Conservation (phyloP, 2,113 vertebrate species). For the Abramis brama region DNA sequence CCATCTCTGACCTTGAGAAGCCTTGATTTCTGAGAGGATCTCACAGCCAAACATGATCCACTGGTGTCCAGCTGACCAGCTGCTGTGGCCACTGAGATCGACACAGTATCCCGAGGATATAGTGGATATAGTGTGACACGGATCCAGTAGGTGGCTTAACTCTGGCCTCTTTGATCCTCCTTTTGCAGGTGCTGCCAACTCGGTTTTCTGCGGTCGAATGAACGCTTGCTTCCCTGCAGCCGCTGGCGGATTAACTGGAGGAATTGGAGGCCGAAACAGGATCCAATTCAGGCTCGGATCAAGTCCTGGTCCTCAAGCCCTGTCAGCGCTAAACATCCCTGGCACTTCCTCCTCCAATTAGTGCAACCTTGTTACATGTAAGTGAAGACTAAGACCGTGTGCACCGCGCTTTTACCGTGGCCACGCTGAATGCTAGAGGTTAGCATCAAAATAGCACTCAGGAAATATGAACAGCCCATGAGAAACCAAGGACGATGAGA, state of each 20-base stretch:
- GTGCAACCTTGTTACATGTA: constrained; percentile 73
- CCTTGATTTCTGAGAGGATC: constrained; percentile 10
- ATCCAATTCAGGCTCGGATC: constrained; percentile 67
- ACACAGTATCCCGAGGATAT: constrained; percentile 74
- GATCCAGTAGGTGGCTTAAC: constrained; percentile 72
- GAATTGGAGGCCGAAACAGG: constrained; percentile 65
- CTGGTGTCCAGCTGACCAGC: constrained; percentile 59
- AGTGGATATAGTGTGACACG: constrained; percentile 72
- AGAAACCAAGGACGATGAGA: constrained; percentile 59
- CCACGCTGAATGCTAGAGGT: constrained; percentile 59
- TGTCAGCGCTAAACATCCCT: constrained; percentile 65
- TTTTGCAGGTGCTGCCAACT: constrained; percentile 58
- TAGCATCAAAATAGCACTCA: constrained; percentile 70
- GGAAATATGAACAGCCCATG: constrained; percentile 64
- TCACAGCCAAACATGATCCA: constrained; percentile 50
- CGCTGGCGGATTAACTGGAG: constrained; percentile 73
- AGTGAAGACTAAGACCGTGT: constrained; percentile 58
- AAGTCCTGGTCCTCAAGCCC: constrained; percentile 53
- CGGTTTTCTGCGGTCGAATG: constrained; percentile 27
- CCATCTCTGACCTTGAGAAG: constrained; percentile 36
- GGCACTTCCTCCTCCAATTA: constrained; percentile 77
- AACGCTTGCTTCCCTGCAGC: constrained; percentile 59
- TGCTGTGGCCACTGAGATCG: constrained; percentile 65
- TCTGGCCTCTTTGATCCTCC: constrained; percentile 54
- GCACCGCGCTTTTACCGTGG: constrained; percentile 55